These are phyloP conservation scores for Periparus ater DNA, from an alignment of 2,797 vertebrate genomes.

Conservation along the genomic window DNA sequence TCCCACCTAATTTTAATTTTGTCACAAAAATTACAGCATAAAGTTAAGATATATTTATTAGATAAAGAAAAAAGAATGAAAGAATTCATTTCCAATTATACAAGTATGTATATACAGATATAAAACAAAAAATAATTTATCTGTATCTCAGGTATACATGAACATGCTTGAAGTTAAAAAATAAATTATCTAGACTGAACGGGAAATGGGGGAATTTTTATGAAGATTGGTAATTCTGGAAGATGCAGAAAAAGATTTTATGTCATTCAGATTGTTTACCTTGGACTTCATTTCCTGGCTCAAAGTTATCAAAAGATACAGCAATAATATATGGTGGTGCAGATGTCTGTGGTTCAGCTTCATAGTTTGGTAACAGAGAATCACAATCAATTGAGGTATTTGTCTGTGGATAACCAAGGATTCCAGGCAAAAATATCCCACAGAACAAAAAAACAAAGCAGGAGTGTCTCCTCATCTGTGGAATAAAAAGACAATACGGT, in stretches of 20 bases:
- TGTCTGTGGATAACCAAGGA: constrained; percentile 30
- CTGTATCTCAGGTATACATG: not conserved
- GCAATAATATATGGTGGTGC: constrained; percentile 56
- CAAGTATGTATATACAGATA: not conserved
- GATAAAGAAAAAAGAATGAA: not conserved
- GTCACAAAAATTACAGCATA: not conserved
- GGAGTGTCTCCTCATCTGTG: constrained; percentile 41
- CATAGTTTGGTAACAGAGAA: constrained; percentile 62
- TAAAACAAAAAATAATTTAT: not conserved
- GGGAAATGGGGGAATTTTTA: not conserved
- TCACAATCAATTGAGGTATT: constrained; percentile 69
- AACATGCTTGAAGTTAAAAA: not conserved
- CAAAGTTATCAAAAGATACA: constrained; percentile 52
- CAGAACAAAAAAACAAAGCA: constrained; percentile 46
- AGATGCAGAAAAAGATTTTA: not conserved
- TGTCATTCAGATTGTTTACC: constrained; percentile 27
- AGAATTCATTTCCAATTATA: not conserved
- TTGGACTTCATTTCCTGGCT: constrained; percentile 61
- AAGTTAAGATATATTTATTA: not conserved
- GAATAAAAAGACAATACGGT: not conserved
- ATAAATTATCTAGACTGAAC: not conserved
- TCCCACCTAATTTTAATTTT: not conserved
- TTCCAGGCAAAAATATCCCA: constrained; percentile 52
- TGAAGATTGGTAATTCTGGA: not conserved
- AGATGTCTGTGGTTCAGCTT: constrained; percentile 48